Evolutionary conservation across 2,797 vertebrate genomes (phyloP), one percentile per base, ranked within the genome.

Genomic region (Typhlichthys subterraneus): DNA sequence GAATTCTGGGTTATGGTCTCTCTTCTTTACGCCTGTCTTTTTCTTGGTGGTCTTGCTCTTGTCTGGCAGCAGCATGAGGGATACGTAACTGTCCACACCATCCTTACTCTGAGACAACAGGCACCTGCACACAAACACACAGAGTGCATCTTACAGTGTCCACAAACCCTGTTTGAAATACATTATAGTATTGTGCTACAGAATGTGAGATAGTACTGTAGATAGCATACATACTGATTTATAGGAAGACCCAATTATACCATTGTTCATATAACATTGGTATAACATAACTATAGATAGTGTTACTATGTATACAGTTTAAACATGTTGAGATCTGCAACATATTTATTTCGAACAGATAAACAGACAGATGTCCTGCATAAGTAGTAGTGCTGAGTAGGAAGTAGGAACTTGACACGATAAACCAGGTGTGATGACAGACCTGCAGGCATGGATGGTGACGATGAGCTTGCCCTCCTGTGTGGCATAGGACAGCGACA

Each of bases 1-100:
- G 73, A 91, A 98, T 51, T 97, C 95, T 1, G 96, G 96, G 72
- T 93, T 94, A 5, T 90, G 70, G 31, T 93, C 94, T 78, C 81
- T 93, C 81, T 92, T 97, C 87, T 94, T 97, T 60, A 94, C 92
- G 0, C 86, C 83, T 0, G 96, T 98, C 87, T 96, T 98, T 81
- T 82, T 94, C 88, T 98, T 98, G 67, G 93, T 94, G 77, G 91
- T 78, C n/a, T 95, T 95, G 86, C 80, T 93, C 87, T 95, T 97
- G 87, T 98, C 96, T 3, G 96, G 96, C 46, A 95, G 89, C 66
- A 98, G 93, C 82, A 92, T 82, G 71, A 96, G 85, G 1, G 95
- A 96, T 12, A 98, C 92, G 0, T 95, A 97, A 61, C 93, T 93
- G 83, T 98, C 96, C 0, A 94, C 89, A 1, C 86, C 86, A 1